Base-by-base conservation (phyloP, 2,113 vertebrate species). In the Apaloderma vittatum region DNA sequence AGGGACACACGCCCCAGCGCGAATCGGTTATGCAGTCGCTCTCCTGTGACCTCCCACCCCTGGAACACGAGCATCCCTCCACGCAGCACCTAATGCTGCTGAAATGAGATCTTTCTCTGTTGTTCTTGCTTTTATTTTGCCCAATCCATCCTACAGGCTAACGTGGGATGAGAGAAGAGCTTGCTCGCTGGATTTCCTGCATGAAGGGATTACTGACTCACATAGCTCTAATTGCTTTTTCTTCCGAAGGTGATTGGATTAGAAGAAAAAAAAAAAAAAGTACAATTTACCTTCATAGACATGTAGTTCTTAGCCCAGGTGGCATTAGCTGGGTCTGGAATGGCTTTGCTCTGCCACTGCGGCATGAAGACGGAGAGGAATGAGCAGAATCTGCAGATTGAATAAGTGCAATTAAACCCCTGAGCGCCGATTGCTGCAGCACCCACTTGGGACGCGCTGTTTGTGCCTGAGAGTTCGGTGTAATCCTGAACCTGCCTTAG, bases 271-370 rank as follows among this genome's bases (percentile, higher is more conserved):
- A 22, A 8, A 17, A 9, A 21, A 16, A 8, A 11, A n/a, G 12
- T 13, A 11, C 22, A 1, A 4, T 65, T 97, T 97, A 98, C 98
- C 98, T 98, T 79, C 30, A 19, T 0, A 3, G 84, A 36, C 3
- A 3, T 6, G 21, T 94, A 94, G 11, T 90, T 95, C 91, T 95
- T 98, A 32, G 96, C 98, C 97, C 98, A 99, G 0, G 80, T 58
- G 15, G 98, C 98, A 0, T 99, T 98, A 2, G 98, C 98, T 7
- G 98, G 98, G 74, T 98, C 98, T 15, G 98, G 98, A 40, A 98
- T 92, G 57, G 96, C 75, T 95, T 94, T 94, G 90, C 80, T 80
- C 4, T 90, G 97, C 96, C 97, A 97, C 71, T 95, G 96, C 0
- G 97, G 97, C 55, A 87, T 20, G 5, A 98, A 65, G 8, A 24